Evolutionary conservation across 1,140 invertebrate species (phyloP).

Genomic region (Drosophila pseudoobscura): DNA sequence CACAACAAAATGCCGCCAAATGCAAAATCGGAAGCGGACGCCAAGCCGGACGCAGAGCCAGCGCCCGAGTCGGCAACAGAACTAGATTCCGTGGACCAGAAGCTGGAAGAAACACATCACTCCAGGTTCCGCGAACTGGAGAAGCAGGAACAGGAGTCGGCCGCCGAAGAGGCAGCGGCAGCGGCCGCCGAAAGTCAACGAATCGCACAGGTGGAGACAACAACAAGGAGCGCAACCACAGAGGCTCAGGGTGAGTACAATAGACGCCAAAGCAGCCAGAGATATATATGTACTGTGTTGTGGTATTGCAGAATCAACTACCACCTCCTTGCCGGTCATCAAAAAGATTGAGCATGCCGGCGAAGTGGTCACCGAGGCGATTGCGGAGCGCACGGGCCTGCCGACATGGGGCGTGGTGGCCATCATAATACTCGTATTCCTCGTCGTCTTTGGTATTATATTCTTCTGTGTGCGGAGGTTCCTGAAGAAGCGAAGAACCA

Average conservation of each 20-base stretch:
- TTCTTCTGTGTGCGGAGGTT: conserved; percentile 97
- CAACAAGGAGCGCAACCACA: conserved; percentile 73
- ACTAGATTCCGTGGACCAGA: conserved; percentile 66
- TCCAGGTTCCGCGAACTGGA: conserved; percentile 68
- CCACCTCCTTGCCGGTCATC: conserved; percentile 67
- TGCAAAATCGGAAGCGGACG: conserved; percentile 61
- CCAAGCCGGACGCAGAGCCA: conserved; percentile 61
- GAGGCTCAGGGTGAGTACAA: conserved; percentile 63
- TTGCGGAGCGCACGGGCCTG: conserved; percentile 87
- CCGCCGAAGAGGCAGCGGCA: conserved; percentile 51
- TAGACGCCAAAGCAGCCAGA: background rate
- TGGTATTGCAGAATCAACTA: conserved; percentile 48
- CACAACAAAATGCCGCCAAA: conserved; percentile 81
- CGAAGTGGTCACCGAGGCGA: conserved; percentile 83
- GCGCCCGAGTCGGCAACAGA: conserved; percentile 64
- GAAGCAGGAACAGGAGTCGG: conserved; percentile 42
- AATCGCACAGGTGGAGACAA: conserved; percentile 72
- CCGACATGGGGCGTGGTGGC: conserved; percentile 89
- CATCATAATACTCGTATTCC: conserved; percentile 89
- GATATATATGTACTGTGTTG: background rate
- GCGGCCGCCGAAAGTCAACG: conserved; percentile 68
- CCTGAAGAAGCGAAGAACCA: conserved; percentile 96
- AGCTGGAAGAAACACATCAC: conserved; percentile 72
- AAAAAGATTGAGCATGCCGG: conserved; percentile 76
- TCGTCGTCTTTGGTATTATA: conserved; percentile 94